Base-by-base conservation (phyloP, 2,113 vertebrate species). In the Peromyscus leucopus region DNA sequence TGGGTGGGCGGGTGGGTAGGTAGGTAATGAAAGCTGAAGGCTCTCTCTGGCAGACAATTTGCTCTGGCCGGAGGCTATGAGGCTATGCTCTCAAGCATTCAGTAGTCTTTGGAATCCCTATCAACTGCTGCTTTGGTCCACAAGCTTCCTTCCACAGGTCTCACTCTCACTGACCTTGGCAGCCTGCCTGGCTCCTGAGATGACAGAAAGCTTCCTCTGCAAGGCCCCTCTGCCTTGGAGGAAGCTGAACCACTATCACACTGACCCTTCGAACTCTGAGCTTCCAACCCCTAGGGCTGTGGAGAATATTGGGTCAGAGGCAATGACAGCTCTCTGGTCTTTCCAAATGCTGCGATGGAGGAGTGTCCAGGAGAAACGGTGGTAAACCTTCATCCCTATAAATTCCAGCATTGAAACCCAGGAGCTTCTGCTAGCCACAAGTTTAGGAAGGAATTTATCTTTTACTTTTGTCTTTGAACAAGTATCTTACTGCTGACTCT, bases 81-180 rank as follows among this genome's bases (percentile, higher is more conserved):
- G 31, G 31, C 75, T 28, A 48, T 16, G 39, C 46, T 96, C 59
- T 42, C 48, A 46, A 2, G 86, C 33, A 76, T 61, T 65, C n/a
- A n/a, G 88, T 55, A n/a, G 84, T 28, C 78, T 39, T 55, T 2
- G 21, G 79, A 82, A 65, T 79, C 28, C 46, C 39, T 33, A 65
- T 17, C 91, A 89, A 85, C 65, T 36, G 90, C 28, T 22, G 90
- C 72, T 61, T 88, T 33, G 8, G 33, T 91, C 86, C 16, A 4
- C 15, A 57, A 51, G 90, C 84, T 85, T 96, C 96, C 85, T 89
- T 94, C 72, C 82, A 69, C n/a, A 72, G 86, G 51, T 89, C 82
- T 85, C 33, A 48, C 39, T 89, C 91, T 95, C 91, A 84, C 65
- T 88, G 71, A 90, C 93, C 24, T 48, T 82, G 88, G 91, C 97